Percentiles rank a stretch among this genome's conserved stretches.
phyloP scores from a whole-genome alignment of 2,113 vertebrate genomes.

The Tenrec ecaudatus region DNA sequence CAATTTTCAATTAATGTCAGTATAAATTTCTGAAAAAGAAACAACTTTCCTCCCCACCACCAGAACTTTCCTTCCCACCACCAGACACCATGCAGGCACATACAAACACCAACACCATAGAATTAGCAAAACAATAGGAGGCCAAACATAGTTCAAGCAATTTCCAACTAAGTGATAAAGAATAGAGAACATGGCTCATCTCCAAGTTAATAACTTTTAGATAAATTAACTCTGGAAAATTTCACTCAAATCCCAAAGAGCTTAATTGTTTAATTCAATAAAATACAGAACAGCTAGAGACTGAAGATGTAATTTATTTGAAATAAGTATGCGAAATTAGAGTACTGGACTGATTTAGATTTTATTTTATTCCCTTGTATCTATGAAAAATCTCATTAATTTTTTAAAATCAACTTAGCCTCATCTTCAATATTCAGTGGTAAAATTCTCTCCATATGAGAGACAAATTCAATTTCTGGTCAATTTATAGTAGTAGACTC shows the following conservation, averaged over 20 bases:
- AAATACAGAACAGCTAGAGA: neutral
- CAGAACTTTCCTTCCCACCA: too few species aligned
- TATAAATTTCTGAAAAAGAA: conserved; percentile 10
- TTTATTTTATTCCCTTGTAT: conserved; percentile 25
- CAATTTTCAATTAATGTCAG: neutral
- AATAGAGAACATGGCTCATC: neutral
- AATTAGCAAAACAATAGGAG: conserved; percentile 26
- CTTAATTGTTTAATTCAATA: neutral
- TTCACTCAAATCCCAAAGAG: neutral
- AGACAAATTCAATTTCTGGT: neutral
- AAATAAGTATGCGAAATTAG: neutral
- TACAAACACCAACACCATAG: neutral
- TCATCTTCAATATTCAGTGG: neutral
- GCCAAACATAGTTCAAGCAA: neutral
- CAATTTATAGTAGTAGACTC: neutral
- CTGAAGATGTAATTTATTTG: neutral
- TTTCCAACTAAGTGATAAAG: neutral
- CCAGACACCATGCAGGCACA: neutral
- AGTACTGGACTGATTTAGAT: neutral
- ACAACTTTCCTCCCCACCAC: neutral
- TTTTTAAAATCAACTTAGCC: neutral
- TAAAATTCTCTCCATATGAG: neutral
- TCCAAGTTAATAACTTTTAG: neutral
- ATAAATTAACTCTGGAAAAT: conserved; percentile 31
- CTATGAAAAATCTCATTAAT: conserved; percentile 17